phyloP scores from a whole-genome alignment of 2,888 invertebrate genomes.

The Tridacna crocea region DNA sequence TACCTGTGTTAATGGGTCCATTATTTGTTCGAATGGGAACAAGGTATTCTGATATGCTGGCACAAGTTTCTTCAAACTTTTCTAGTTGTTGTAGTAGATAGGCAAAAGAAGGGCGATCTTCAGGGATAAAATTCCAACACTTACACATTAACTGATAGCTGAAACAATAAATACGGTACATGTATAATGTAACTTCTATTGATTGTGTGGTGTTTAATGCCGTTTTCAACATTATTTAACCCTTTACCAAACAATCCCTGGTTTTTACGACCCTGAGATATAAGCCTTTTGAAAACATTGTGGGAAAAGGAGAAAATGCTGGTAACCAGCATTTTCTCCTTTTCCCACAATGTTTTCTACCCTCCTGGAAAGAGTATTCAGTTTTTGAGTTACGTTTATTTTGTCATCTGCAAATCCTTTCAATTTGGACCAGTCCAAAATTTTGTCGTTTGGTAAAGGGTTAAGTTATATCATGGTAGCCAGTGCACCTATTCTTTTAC shows the following conservation, averaged over 20 bases:
- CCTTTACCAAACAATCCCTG: too few relatives aligned
- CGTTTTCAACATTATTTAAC: too few relatives aligned
- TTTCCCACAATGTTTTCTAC: neutral
- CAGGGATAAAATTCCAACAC: slow-evolving; percentile 94
- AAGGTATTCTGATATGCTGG: slow-evolving; percentile 71
- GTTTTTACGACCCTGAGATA: neutral
- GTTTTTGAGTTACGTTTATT: neutral
- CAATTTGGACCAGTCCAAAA: neutral
- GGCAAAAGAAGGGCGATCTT: slow-evolving; percentile 92
- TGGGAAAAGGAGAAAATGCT: neutral
- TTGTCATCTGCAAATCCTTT: neutral
- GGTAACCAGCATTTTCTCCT: neutral
- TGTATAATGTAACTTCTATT: neutral
- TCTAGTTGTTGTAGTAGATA: slow-evolving; percentile 73
- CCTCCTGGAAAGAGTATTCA: neutral
- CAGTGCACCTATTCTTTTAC: too few relatives aligned
- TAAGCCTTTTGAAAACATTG: neutral
- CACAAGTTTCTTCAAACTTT: slow-evolving; percentile 74
- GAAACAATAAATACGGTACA: slow-evolving; percentile 13
- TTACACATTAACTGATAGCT: slow-evolving; percentile 93
- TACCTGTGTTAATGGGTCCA: slow-evolving; percentile 73
- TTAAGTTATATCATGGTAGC: too few relatives aligned
- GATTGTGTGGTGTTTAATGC: too few relatives aligned
- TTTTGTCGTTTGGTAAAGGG: too few relatives aligned
- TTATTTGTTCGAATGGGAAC: slow-evolving; percentile 65